phyloP scores from a whole-genome alignment of 2,113 vertebrate genomes.

The Calonectris borealis region DNA sequence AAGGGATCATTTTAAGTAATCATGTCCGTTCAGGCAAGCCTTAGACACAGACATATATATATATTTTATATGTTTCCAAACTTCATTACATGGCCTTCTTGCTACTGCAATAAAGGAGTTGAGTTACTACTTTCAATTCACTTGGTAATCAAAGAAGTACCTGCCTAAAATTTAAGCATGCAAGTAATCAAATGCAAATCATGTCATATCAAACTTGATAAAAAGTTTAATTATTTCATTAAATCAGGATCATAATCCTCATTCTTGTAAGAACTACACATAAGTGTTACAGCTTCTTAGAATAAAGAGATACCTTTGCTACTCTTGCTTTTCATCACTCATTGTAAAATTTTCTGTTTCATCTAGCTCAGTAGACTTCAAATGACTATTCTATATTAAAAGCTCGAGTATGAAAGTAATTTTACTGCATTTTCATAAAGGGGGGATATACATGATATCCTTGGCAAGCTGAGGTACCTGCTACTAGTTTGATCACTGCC shows the following conservation, averaged over 20 bases:
- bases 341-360: background rate
- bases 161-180: background rate
- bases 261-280: background rate
- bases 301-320: background rate
- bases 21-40: background rate
- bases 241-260: background rate
- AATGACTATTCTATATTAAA: background rate
- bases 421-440: background rate
- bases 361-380: background rate
- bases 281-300: background rate
- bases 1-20: background rate
- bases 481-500: background rate
- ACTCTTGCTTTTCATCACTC: background rate
- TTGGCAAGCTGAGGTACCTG: background rate
- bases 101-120: background rate
- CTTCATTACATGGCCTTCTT: background rate
- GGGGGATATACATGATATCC: background rate
- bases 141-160: background rate
- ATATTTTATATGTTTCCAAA: background rate
- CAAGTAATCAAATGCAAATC: background rate
- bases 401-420: background rate
- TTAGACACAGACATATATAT: background rate
- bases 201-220: background rate
- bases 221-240: background rate
- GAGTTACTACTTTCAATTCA: background rate